Evolutionary conservation across 1,140 invertebrate species (phyloP).

Genomic region (Eupristina koningsbergeri): DNA sequence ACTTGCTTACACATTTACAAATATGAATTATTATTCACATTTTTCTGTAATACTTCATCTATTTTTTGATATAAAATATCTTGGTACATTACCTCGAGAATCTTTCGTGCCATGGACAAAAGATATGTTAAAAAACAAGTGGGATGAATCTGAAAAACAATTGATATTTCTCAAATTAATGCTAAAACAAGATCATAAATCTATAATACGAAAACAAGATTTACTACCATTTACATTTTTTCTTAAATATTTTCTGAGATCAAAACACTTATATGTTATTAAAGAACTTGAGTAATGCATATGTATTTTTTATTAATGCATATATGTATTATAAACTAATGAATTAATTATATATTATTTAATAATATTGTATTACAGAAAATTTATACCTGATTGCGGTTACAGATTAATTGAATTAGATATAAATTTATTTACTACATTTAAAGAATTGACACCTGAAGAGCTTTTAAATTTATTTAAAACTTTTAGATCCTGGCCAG

Average conservation of each 20-base stretch:
- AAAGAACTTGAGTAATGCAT: conserved; percentile 69
- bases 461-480: conserved; percentile 67
- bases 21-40: conserved; percentile 19
- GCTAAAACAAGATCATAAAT: conserved; percentile 57
- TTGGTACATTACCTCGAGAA: conserved; percentile 59
- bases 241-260: conserved; percentile 58
- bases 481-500: conserved; percentile 69
- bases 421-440: conserved; percentile 69
- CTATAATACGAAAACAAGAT: conserved; percentile 50
- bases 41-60: conserved; percentile 56
- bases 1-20: not conserved
- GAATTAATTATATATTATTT: not conserved
- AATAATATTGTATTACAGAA: conserved; percentile 57
- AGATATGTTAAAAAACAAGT: not conserved
- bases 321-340: not conserved
- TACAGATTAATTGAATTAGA: conserved; percentile 64
- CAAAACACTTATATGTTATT: conserved; percentile 60
- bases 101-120: conserved; percentile 57
- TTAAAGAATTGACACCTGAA: conserved; percentile 64
- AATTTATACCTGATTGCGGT: conserved; percentile 73
- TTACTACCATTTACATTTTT: conserved; percentile 68
- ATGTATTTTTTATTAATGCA: conserved; percentile 49
- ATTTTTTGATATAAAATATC: conserved; percentile 59
- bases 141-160: not conserved
- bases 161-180: conserved; percentile 62